phyloP scores from a whole-genome alignment of 2,888 invertebrate genomes.

The Anthrax anthrax region DNA sequence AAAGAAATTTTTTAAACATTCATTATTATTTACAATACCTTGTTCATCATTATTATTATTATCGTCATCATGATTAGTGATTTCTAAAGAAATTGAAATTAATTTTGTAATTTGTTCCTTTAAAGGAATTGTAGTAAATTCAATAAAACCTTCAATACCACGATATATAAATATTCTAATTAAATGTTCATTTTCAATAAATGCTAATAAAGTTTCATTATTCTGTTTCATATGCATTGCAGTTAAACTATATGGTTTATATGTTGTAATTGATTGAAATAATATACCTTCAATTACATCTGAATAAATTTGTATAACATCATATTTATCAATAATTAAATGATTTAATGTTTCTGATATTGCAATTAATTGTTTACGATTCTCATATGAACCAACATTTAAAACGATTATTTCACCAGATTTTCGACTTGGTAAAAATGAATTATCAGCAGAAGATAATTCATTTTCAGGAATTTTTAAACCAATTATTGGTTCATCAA shows the following conservation, averaged over 20 bases:
- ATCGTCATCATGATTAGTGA: constrained; percentile 2
- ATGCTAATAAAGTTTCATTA: constrained; percentile 38
- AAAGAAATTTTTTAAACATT: constrained; percentile 15
- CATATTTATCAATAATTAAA: constrained; percentile 14
- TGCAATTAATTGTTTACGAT: constrained; percentile 27
- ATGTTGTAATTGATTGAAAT: constrained; percentile 38
- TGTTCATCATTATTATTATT: constrained; percentile 1
- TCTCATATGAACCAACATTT: constrained; percentile 22
- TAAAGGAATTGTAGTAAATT: constrained; percentile 19
- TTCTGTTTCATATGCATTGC: constrained; percentile 26
- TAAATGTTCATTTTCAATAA: constrained; percentile 30
- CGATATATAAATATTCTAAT: constrained; percentile 25
- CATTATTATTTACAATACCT: neutral
- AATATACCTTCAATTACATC: constrained; percentile 34
- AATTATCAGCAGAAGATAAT: constrained; percentile 16
- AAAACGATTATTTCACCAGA: constrained; percentile 26
- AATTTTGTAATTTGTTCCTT: constrained; percentile 15
- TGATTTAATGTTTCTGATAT: constrained; percentile 18
- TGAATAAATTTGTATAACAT: constrained; percentile 35
- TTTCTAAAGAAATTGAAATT: constrained; percentile 13
- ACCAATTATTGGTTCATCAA: constrained; percentile 12
- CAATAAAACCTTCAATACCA: constrained; percentile 30
- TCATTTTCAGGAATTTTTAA: constrained; percentile 13
- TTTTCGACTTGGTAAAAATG: constrained; percentile 20
- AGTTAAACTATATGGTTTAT: constrained; percentile 36